These are phyloP conservation scores for Caenorhabditis panamensis DNA, from an alignment of 2,888 invertebrate genomes.

Conservation along the genomic window DNA sequence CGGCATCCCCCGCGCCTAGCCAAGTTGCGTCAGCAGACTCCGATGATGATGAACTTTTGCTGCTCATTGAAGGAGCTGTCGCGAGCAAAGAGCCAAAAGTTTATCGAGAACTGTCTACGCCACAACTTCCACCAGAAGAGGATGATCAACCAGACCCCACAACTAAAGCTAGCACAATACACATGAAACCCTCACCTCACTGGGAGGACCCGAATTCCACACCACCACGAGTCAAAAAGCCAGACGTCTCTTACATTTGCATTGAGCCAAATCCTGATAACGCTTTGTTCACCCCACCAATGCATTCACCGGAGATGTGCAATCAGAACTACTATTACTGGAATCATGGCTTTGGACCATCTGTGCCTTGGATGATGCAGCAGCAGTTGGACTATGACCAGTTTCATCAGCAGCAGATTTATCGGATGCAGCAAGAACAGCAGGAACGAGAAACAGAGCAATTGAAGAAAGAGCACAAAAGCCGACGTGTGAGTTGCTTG, in stretches of 20 bases:
- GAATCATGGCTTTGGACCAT: neutral
- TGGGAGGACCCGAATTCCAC: neutral
- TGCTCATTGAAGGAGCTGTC: slow-evolving; percentile 16
- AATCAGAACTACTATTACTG: neutral
- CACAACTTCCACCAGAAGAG: no score
- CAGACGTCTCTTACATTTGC: neutral
- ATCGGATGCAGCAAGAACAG: no score
- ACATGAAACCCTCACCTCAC: no score
- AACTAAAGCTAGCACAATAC: no score
- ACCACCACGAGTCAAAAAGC: neutral
- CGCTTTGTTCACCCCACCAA: slow-evolving; percentile 34
- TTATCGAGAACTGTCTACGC: no score
- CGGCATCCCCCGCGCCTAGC: neutral
- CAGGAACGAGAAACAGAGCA: no score
- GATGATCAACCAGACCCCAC: no score
- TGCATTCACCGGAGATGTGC: slow-evolving; percentile 10
- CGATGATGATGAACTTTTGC: slow-evolving; percentile 24
- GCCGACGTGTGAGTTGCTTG: slow-evolving; percentile 43
- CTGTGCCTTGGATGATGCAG: neutral
- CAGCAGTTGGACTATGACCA: neutral
- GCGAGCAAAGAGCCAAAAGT: neutral
- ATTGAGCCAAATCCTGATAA: slow-evolving; percentile 3
- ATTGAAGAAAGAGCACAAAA: no score
- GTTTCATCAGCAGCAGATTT: neutral
- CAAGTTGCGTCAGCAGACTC: slow-evolving; percentile 11